Evolutionary conservation across 2,113 vertebrate species (phyloP).

Genomic region (Paraplagusia blochii): DNA sequence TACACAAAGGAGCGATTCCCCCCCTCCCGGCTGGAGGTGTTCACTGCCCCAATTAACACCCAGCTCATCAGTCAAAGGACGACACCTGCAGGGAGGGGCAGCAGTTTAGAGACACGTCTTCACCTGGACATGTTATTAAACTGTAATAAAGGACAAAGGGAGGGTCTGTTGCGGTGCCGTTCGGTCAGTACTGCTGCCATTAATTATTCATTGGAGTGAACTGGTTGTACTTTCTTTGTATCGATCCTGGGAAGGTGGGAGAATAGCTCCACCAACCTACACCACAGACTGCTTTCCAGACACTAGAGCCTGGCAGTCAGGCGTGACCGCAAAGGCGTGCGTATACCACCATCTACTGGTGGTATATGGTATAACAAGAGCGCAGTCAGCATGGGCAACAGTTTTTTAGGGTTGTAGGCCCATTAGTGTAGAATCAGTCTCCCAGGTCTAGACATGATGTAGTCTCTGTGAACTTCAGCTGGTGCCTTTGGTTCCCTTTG

Average conservation of each 20-base stretch:
- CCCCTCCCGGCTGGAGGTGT: slow-evolving; percentile 7
- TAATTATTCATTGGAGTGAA: slow-evolving; percentile 6
- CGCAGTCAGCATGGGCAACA: neutral
- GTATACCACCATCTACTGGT: slow-evolving; percentile 53
- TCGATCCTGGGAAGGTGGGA: slow-evolving; percentile 12
- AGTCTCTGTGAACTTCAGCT: neutral
- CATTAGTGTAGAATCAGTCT: neutral
- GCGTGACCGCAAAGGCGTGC: neutral
- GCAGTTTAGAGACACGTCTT: slow-evolving; percentile 1
- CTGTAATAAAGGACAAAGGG: neutral
- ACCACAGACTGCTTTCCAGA: slow-evolving; percentile 35
- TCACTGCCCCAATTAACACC: slow-evolving; percentile 41
- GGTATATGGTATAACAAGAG: slow-evolving; percentile 20
- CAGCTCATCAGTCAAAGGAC: slow-evolving; percentile 31
- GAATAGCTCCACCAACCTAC: neutral
- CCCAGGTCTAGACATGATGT: neutral
- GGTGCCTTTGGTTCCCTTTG: neutral
- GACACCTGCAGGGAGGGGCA: slow-evolving; percentile 42
- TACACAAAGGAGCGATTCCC: slow-evolving; percentile 37
- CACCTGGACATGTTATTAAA: neutral
- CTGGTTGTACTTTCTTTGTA: neutral
- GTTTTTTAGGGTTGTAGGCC: neutral
- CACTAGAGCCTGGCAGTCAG: slow-evolving; percentile 14
- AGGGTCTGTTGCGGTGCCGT: neutral
- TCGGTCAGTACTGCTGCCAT: neutral